These are phyloP conservation scores for Fregetta grallaria DNA, from an alignment of 2,113 vertebrate genomes.

Conservation along the genomic window DNA sequence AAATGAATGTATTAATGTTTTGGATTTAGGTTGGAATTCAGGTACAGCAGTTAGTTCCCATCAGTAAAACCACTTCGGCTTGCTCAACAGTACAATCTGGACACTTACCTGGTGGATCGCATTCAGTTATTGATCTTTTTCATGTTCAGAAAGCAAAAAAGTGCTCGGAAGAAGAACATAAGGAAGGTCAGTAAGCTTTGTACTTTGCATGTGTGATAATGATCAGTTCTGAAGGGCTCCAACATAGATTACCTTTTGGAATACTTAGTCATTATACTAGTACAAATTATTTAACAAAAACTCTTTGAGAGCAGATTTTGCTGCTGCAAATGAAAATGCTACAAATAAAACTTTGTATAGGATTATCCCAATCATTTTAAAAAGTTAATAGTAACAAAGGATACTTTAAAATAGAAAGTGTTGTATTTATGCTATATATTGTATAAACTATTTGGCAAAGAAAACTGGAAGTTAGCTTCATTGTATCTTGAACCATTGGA, in stretches of 20 bases:
- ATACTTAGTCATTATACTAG: neutral
- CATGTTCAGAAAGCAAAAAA: slow-evolving; percentile 72
- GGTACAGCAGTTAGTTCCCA: slow-evolving; percentile 86
- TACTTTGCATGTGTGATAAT: neutral
- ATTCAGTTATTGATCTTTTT: slow-evolving; percentile 87
- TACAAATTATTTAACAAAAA: neutral
- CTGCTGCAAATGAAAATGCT: neutral
- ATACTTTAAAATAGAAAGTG: neutral
- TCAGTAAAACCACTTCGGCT: slow-evolving; percentile 52
- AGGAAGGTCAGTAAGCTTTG: slow-evolving; percentile 70
- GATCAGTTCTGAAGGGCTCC: neutral
- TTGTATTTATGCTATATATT: neutral
- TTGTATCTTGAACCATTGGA: neutral
- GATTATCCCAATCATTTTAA: neutral
- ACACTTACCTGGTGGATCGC: slow-evolving; percentile 66
- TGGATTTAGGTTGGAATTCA: slow-evolving; percentile 86
- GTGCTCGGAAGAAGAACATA: slow-evolving; percentile 62
- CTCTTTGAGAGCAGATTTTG: neutral
- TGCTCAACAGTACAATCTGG: slow-evolving; percentile 44
- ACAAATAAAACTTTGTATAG: neutral
- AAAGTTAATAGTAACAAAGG: neutral
- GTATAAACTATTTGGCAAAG: neutral
- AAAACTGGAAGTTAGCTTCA: neutral
- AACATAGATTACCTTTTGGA: neutral
- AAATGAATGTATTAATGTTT: neutral